phyloP scores from a whole-genome alignment of 2,888 invertebrate species.

The Miltochrista miniata region DNA sequence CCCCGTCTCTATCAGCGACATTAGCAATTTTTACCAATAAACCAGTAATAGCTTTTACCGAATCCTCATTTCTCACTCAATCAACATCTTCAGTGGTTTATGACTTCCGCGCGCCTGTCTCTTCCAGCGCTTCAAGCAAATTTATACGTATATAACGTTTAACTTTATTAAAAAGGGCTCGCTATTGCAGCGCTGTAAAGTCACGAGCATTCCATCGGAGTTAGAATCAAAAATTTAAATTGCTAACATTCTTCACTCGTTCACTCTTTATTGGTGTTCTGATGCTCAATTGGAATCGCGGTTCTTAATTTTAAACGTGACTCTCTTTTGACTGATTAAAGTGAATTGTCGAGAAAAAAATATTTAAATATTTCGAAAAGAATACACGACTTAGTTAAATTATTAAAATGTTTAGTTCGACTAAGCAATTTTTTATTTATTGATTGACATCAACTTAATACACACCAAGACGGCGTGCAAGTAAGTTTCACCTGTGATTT shows the following conservation, averaged over 20 bases:
- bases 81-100: slow-evolving; percentile 60
- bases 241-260: slow-evolving; percentile 66
- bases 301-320: slow-evolving; percentile 49
- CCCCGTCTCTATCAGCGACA: slow-evolving; percentile 40
- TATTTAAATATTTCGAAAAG: background rate
- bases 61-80: slow-evolving; percentile 62
- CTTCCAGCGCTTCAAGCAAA: slow-evolving; percentile 51
- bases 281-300: slow-evolving; percentile 45
- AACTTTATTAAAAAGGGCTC: slow-evolving; percentile 59
- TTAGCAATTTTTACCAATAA: slow-evolving; percentile 72
- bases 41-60: slow-evolving; percentile 51
- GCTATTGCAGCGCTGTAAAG: slow-evolving; percentile 61
- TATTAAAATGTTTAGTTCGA: too few relatives aligned
- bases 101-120: slow-evolving; percentile 49
- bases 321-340: slow-evolving; percentile 36
- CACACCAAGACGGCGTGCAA: too few relatives aligned
- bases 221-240: slow-evolving; percentile 77
- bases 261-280: slow-evolving; percentile 59
- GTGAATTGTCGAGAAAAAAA: slow-evolving; percentile 15
- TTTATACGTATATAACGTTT: slow-evolving; percentile 50
- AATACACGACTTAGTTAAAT: too few relatives aligned
- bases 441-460: too few relatives aligned
- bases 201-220: slow-evolving; percentile 49
- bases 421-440: too few relatives aligned
- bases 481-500: too few relatives aligned